Evolutionary conservation across 2,888 invertebrate species (phyloP).

Genomic region (Tachystola acroxantha): DNA sequence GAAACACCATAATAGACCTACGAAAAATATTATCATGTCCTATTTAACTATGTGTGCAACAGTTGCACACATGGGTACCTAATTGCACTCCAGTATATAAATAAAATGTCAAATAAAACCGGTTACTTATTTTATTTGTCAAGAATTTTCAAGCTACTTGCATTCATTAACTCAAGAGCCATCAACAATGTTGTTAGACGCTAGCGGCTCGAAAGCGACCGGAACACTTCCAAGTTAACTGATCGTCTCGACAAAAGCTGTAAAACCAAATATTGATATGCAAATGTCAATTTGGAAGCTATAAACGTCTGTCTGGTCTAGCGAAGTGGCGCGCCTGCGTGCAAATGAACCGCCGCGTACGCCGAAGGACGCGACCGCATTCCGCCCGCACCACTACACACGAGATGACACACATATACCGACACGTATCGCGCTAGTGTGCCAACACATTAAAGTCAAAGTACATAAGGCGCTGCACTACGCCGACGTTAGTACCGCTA

Average conservation of each 20-base stretch:
- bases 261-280: constrained; percentile 34
- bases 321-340: constrained; percentile 54
- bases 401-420: constrained; percentile 69
- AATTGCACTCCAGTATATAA: too few species aligned
- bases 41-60: too few species aligned
- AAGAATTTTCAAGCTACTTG: too few species aligned
- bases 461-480: constrained; percentile 53
- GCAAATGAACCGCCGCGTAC: constrained; percentile 69
- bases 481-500: constrained; percentile 41
- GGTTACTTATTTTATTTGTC: too few species aligned
- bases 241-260: constrained; percentile 8
- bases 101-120: too few species aligned
- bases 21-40: too few species aligned
- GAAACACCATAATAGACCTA: too few species aligned
- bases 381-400: constrained; percentile 60
- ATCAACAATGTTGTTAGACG: too few species aligned
- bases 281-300: constrained; percentile 60
- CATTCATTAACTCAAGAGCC: too few species aligned
- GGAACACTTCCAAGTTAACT: not conserved
- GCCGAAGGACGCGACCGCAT: constrained; percentile 76
- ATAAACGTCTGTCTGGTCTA: constrained; percentile 48
- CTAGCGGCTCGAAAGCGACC: too few species aligned
- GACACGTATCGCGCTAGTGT: constrained; percentile 40
- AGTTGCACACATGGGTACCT: too few species aligned
- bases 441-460: constrained; percentile 41